Evolutionary conservation across 2,888 invertebrate species (phyloP), one percentile per base, ranked within the genome.

Genomic region (Drepanosiphum platanoidis): DNA sequence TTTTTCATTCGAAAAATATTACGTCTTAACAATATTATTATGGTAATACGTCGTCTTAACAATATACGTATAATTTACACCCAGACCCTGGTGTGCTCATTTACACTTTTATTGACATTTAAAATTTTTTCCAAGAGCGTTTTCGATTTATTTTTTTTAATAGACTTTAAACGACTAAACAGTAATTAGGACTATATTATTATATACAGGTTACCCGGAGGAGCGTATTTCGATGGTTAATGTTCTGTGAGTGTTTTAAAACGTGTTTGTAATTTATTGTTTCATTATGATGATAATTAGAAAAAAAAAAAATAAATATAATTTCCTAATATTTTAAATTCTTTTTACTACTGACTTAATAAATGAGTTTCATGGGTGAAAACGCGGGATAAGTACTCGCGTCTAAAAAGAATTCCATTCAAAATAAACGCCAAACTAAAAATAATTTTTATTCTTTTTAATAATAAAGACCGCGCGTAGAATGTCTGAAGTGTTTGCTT

Each of bases 261-360:
- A 74, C n/a, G 30, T 74, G 22, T 74, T 34, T 52, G n/a, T 74
- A 52, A 46, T 52, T 52, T 52, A 3, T 74, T 52, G n/a, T 52
- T 74, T 52, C n/a, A 74, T 74, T n/a, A 52, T 32, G 46, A 52
- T 52, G 74, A 11, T 52, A 74, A 74, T 52, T 52, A 74, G 13
- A 74, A 52, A 74, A 61, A n/a, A 52, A n/a, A n/a, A n/a, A n/a
- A n/a, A n/a, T n/a, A n/a, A n/a, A n/a, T n/a, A 34, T 32, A 74
- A 52, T 46, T 32, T 13, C 18, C 52, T 52, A 52, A 52, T 30
- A 72, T 39, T 72, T 72, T 22, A 22, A 72, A 72, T 18, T 30
- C 15, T 22, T 42, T 42, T 30, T 72, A 42, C 42, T 72, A 30
- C 72, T 9, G 30, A 30, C 42, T 42, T 27, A 42, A 42, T 72